These are phyloP conservation scores for Ascidia mentula DNA, from an alignment of 23 tunicate species.

Conservation along the genomic window DNA sequence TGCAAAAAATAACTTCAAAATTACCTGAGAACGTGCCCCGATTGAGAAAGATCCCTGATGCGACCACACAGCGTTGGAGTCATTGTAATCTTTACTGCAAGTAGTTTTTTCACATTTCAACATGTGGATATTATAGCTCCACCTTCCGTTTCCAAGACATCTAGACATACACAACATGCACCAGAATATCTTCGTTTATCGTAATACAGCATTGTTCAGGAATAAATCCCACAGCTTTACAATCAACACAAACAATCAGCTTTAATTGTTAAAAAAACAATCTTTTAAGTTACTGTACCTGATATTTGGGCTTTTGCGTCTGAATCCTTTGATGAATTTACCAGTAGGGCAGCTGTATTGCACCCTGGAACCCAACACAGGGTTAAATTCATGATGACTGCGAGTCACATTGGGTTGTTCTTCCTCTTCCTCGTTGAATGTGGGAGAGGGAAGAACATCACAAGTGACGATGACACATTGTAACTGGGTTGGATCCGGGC, in stretches of 20 bases:
- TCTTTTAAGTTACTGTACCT: too few species aligned
- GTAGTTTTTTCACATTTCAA: slow-evolving; percentile 36
- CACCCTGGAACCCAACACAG: slow-evolving; percentile 24
- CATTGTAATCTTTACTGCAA: slow-evolving; percentile 25
- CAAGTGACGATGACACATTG: slow-evolving; percentile 58
- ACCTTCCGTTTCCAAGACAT: slow-evolving; percentile 41
- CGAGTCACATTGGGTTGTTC: slow-evolving; percentile 14
- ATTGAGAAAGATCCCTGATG: slow-evolving; percentile 28
- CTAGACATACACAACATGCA: slow-evolving; percentile 4
- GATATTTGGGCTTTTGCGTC: background rate
- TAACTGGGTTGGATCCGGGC: slow-evolving; percentile 26
- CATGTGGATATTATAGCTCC: slow-evolving; percentile 29
- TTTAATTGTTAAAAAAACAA: too few species aligned
- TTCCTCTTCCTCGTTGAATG: background rate
- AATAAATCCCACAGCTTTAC: too few species aligned
- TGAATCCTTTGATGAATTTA: slow-evolving; percentile 33
- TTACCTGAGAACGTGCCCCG: slow-evolving; percentile 42
- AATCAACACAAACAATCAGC: too few species aligned
- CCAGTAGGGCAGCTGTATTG: slow-evolving; percentile 42
- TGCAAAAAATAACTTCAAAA: too few species aligned
- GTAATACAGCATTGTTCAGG: too few species aligned
- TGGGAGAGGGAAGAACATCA: slow-evolving; percentile 35
- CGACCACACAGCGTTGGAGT: slow-evolving; percentile 57
- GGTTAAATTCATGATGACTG: slow-evolving; percentile 16
- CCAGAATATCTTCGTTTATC: too few species aligned